phyloP scores from a whole-genome alignment of 2,888 invertebrate genomes.

The Metopia argyrocephala region DNA sequence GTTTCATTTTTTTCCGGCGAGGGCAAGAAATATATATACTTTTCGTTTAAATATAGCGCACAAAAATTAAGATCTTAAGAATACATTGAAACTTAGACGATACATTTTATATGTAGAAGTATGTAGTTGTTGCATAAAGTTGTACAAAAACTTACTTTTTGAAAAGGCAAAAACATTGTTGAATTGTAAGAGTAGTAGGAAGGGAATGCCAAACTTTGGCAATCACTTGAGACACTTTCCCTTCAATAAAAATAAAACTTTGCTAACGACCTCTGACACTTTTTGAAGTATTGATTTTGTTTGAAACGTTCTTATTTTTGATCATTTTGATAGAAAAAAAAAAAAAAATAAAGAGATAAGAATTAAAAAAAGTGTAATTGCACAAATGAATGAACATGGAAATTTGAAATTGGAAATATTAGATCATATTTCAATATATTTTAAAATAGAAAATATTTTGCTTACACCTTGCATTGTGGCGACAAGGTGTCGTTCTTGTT shows the following conservation, averaged over 20 bases:
- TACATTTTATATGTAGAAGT: background rate
- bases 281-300: conserved; percentile 64
- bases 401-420: no score
- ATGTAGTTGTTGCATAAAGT: background rate
- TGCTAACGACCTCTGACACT: conserved; percentile 66
- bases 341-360: no score
- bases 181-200: background rate
- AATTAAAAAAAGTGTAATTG: no score
- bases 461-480: no score
- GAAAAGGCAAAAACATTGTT: background rate
- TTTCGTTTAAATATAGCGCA: conserved; percentile 11
- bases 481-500: no score
- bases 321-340: background rate
- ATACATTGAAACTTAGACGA: conserved; percentile 9
- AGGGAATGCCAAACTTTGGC: conserved; percentile 21
- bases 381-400: no score
- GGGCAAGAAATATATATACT: conserved; percentile 8
- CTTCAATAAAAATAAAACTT: conserved; percentile 67
- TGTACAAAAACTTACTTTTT: background rate
- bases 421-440: no score
- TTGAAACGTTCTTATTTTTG: background rate
- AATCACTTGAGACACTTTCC: conserved; percentile 74
- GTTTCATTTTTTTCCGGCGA: background rate
- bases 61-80: conserved; percentile 31
- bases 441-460: no score